A percentile compares a stretch with the other conserved stretches of the same genome.
Evolutionary conservation across 2,113 vertebrate genomes (phyloP).

Genomic region (Lonchura striata): DNA sequence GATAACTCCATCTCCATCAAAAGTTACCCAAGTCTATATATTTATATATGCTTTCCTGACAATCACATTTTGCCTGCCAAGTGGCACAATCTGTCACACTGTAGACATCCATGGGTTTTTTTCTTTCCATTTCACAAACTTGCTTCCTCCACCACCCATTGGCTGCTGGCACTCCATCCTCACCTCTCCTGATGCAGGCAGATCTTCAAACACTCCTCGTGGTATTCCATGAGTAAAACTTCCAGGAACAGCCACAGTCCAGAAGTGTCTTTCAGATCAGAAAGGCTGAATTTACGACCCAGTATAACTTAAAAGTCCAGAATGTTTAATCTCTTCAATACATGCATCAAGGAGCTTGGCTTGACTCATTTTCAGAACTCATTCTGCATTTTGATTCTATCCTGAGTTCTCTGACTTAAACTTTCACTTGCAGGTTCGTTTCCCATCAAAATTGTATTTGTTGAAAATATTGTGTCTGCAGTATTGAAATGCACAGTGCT

Average conservation of each 20-base stretch:
- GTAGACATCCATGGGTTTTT: neutral
- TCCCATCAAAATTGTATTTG: neutral
- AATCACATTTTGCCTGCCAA: slow-evolving; percentile 5
- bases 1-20: neutral
- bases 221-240: neutral
- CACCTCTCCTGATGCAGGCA: rapidly evolving
- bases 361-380: neutral
- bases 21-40: neutral
- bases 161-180: neutral
- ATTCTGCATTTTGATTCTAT: neutral
- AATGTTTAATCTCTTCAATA: neutral
- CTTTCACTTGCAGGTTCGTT: neutral
- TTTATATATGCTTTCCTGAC: slow-evolving; percentile 25
- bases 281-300: neutral
- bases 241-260: neutral
- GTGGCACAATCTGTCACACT: neutral
- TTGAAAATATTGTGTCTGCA: neutral
- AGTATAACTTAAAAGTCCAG: neutral
- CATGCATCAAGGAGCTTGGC: neutral
- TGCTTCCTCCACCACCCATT: neutral
- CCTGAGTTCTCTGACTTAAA: neutral
- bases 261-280: neutral
- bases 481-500: neutral
- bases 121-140: neutral
- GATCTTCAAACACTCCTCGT: rapidly evolving